Conservation (phyloP, 2,113 vertebrate genomes). For the Lophius piscatorius region DNA sequence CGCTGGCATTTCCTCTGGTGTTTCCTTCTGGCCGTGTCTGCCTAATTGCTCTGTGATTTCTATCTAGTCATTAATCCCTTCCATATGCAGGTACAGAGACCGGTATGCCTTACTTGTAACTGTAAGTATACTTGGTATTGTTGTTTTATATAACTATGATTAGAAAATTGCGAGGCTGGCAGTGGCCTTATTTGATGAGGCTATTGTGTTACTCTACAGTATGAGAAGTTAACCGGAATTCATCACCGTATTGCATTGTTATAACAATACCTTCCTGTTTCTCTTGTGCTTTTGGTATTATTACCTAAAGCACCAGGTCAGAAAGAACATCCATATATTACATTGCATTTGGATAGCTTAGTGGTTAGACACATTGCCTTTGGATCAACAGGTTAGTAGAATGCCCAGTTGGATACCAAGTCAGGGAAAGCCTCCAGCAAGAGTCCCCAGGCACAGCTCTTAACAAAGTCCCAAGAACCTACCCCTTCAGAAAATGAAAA, state of each 20-base stretch:
- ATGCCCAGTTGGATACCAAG: no score
- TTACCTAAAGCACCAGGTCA: neutral
- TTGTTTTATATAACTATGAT: neutral
- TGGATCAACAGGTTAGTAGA: no score
- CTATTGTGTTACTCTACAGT: neutral
- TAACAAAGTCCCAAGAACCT: no score
- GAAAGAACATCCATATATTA: neutral
- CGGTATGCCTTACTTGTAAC: neutral
- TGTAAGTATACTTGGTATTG: no score
- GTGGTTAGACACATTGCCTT: no score
- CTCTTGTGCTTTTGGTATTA: neutral
- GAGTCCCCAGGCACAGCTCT: no score
- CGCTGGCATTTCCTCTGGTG: slow-evolving; percentile 65
- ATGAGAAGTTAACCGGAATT: neutral
- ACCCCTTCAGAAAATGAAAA: no score
- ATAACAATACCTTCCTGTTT: neutral
- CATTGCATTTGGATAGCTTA: neutral
- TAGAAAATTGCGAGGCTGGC: neutral
- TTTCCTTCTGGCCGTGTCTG: slow-evolving; percentile 42
- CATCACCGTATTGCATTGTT: neutral
- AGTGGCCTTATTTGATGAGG: no score
- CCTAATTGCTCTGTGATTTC: slow-evolving; percentile 14
- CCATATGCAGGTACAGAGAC: neutral
- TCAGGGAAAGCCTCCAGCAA: no score
- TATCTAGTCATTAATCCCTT: slow-evolving; percentile 11